These are phyloP conservation scores for Lineus longissimus DNA, from an alignment of 1,140 invertebrate genomes.

Conservation along the genomic window DNA sequence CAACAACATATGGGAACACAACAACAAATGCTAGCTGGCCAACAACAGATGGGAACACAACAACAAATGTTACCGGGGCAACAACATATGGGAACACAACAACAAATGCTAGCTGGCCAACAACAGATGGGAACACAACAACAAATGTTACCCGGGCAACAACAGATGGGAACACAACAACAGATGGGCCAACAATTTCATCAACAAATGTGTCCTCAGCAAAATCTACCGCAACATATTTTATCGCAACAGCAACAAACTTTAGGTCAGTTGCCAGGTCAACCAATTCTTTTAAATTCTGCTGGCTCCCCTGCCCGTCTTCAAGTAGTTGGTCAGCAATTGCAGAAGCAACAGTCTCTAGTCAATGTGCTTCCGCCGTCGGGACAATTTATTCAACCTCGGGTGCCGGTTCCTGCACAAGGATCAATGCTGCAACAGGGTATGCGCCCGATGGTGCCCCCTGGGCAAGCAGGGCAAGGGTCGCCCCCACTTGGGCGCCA, in stretches of 20 bases:
- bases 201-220: conserved; percentile 1
- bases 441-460: too few species aligned
- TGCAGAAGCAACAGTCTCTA: background rate
- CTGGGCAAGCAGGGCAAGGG: too few species aligned
- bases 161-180: conserved; percentile 3
- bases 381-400: background rate
- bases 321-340: background rate
- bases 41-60: too few species aligned
- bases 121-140: conserved; percentile 8
- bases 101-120: too few species aligned
- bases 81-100: too few species aligned
- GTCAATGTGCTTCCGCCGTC: background rate
- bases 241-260: background rate
- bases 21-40: too few species aligned
- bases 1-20: background rate
- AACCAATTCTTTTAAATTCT: too few species aligned
- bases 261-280: too few species aligned
- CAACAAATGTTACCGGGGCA: too few species aligned
- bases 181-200: conserved; percentile 4
- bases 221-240: background rate
- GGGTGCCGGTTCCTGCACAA: too few species aligned
- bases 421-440: too few species aligned
- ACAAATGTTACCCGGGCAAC: conserved; percentile 6
- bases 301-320: too few species aligned
- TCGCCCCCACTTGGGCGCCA: background rate